Evolutionary conservation across 2,113 vertebrate genomes (phyloP).

Genomic region (Fulica atra): DNA sequence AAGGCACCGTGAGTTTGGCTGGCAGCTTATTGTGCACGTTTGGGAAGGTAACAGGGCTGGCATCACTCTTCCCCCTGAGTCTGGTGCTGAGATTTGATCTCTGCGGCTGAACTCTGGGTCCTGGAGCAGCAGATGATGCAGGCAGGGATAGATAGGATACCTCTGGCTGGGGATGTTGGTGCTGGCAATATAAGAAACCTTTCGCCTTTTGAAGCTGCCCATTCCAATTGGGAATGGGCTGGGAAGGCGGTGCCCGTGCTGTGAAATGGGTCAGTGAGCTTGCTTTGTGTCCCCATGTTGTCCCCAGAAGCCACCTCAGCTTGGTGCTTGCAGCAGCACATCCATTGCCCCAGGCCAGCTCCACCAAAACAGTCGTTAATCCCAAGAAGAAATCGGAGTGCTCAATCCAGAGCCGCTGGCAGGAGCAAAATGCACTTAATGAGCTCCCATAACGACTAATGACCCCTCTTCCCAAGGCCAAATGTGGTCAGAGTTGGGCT

Average conservation of each 20-base stretch:
- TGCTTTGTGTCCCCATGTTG: neutral
- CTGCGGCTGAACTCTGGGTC: too few relatives aligned
- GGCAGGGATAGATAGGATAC: neutral
- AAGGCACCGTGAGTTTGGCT: neutral
- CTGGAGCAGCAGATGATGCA: neutral
- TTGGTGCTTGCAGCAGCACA: neutral
- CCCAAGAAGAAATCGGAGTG: rapidly evolving
- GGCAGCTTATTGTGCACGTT: neutral
- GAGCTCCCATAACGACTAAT: rapidly evolving
- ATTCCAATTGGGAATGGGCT: neutral
- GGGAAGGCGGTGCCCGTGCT: rapidly evolving
- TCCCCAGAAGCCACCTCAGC: neutral
- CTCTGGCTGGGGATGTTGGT: rapidly evolving
- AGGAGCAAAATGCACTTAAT: rapidly evolving
- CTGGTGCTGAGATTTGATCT: neutral
- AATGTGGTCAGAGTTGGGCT: rapidly evolving
- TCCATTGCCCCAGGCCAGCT: neutral
- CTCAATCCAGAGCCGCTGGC: neutral
- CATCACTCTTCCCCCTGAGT: rapidly evolving
- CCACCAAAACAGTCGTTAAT: rapidly evolving
- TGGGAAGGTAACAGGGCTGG: neutral
- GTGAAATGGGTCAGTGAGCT: rapidly evolving
- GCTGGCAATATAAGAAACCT: rapidly evolving
- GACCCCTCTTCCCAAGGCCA: neutral
- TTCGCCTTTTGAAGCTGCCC: neutral